Evolutionary conservation across 2,888 invertebrate genomes (phyloP).

Genomic region (Epinotia brunnichana): DNA sequence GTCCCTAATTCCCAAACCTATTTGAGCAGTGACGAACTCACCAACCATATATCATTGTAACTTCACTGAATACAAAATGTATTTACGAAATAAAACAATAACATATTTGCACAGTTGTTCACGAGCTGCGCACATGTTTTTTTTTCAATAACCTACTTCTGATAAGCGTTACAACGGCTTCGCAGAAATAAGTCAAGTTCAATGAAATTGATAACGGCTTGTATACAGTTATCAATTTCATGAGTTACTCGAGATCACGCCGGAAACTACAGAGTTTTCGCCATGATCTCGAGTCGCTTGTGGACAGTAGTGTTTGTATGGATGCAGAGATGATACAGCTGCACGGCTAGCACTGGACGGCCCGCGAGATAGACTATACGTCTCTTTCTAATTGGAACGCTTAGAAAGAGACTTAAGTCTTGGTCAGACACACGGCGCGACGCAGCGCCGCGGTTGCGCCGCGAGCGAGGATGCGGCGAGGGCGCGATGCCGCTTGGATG

Average conservation of each 20-base stretch:
- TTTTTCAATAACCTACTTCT: conserved; percentile 3
- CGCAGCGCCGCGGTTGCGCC: too few species aligned
- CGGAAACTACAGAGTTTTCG: too few species aligned
- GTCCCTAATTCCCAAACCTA: too few species aligned
- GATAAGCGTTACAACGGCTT: conserved; percentile 18
- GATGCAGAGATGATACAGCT: neutral
- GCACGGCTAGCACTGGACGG: too few species aligned
- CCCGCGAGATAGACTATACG: too few species aligned
- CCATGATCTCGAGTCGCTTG: neutral
- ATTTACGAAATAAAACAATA: neutral
- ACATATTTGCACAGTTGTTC: conserved; percentile 11
- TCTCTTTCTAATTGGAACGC: too few species aligned
- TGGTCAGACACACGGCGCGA: too few species aligned
- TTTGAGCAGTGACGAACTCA: neutral
- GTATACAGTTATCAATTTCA: too few species aligned
- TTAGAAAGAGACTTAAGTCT: too few species aligned
- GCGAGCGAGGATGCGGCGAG: too few species aligned
- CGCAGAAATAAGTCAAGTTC: conserved; percentile 29
- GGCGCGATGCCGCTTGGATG: too few species aligned
- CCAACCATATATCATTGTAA: neutral
- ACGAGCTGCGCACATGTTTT: conserved; percentile 17
- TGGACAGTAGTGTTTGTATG: neutral
- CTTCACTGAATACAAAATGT: neutral
- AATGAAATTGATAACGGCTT: conserved; percentile 31
- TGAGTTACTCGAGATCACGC: too few species aligned